Evolutionary conservation across 2,113 vertebrate species (phyloP), one percentile per base, ranked within the genome.

Genomic region (Eptesicus fuscus): DNA sequence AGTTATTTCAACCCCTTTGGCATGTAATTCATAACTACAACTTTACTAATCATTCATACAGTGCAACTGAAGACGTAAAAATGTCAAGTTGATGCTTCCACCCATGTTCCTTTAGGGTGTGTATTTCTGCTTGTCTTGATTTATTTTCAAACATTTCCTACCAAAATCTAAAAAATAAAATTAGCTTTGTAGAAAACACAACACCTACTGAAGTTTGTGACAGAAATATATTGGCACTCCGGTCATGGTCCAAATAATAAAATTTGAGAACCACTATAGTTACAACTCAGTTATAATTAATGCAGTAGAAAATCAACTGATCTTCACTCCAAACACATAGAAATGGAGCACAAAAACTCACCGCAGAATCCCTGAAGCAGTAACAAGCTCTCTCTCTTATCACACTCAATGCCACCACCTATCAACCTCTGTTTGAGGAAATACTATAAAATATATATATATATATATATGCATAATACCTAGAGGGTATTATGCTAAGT

Each of bases 141-240:
- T 94, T 40, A 40, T 71, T 95, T 93, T 91, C 18, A 89, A 91
- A 37, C 0, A 10, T 83, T 93, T 89, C 86, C 69, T 94, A 83
- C 16, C n/a, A 90, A 94, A 95, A 44, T 7, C 32, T 70, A 83
- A 74, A 80, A 78, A 77, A 89, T 89, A 70, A 88, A 91, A 83
- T 83, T 35, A 77, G 5, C 9, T 93, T 90, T 84, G 67, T 7
- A 61, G 42, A 78, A 95, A 76, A 25, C 23, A 51, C 1, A 86
- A 32, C 18, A 47, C 37, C 82, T 88, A 20, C 7, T 93, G 74
- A 93, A 83, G 67, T 93, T 67, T 59, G 56, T 78, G 35, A 35
- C 22, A 63, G n/a, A 40, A 30, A 80, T 92, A n/a, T 70, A 73
- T 47, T 80, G 22, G 42, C 63, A 70, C 12, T 63, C 32, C n/a